These are phyloP conservation scores for Euzophera pinguis DNA, from an alignment of 2,888 invertebrate species.

Conservation along the genomic window DNA sequence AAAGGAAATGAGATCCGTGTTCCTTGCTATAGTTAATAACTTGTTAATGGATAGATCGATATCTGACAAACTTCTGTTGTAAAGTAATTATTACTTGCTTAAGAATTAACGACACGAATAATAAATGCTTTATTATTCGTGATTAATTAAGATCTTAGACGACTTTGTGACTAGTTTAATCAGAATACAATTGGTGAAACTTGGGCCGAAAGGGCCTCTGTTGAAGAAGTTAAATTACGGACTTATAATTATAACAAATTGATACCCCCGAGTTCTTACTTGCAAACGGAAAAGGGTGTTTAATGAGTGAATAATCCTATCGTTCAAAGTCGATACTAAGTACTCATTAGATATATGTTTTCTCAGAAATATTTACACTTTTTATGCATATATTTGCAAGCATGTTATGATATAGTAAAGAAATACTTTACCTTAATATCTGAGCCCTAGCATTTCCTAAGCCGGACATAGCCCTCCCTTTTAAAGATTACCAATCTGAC, in stretches of 20 bases:
- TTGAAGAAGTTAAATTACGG: constrained; percentile 8
- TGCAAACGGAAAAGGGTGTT: neutral
- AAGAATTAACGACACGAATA: neutral
- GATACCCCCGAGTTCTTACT: neutral
- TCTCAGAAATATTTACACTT: too few species aligned
- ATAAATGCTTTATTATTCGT: constrained; percentile 8
- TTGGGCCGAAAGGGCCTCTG: neutral
- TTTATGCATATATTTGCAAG: too few species aligned
- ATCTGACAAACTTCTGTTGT: neutral
- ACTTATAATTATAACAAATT: constrained; percentile 10
- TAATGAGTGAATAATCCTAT: too few species aligned
- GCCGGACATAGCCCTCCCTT: too few species aligned
- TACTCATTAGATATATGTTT: too few species aligned
- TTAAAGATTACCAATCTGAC: too few species aligned
- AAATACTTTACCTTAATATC: too few species aligned
- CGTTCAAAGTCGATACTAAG: too few species aligned
- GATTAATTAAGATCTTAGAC: constrained; percentile 7
- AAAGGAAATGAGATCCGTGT: neutral
- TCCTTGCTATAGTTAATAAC: neutral
- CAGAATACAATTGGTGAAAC: constrained; percentile 4
- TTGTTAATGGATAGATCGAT: neutral
- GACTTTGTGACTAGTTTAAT: constrained; percentile 11
- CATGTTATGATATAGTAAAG: too few species aligned
- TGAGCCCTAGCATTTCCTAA: too few species aligned
- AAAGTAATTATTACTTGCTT: constrained; percentile 2